phyloP scores from a whole-genome alignment of 2,113 vertebrate genomes.

The Abramis brama region DNA sequence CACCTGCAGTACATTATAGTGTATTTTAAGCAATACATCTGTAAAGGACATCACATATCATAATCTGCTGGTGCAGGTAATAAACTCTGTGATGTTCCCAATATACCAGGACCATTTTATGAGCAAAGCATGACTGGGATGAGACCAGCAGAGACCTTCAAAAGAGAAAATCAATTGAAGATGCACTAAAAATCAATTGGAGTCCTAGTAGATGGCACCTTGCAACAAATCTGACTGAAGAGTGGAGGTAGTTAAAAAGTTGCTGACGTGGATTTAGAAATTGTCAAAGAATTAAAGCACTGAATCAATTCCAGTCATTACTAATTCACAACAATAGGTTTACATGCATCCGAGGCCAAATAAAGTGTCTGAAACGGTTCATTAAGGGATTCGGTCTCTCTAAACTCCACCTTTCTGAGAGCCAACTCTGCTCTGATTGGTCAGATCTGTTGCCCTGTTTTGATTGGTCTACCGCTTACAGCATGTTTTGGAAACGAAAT shows the following conservation, averaged over 20 bases:
- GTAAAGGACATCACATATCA: background rate
- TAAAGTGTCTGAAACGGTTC: no score
- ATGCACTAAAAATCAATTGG: conserved; percentile 45
- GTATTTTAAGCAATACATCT: background rate
- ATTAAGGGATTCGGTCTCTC: no score
- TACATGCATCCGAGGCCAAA: no score
- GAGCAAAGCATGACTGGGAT: conserved; percentile 8
- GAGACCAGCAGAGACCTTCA: conserved; percentile 7
- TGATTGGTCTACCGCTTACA: no score
- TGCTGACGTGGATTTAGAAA: conserved; percentile 33
- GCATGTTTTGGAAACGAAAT: no score
- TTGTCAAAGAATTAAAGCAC: conserved; percentile 25
- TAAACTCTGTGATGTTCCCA: conserved; percentile 13
- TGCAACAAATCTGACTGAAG: background rate
- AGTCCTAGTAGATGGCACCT: background rate
- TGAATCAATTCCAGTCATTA: background rate
- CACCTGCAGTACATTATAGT: background rate
- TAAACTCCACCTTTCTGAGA: no score
- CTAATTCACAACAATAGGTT: background rate
- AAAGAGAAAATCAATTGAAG: conserved; percentile 46
- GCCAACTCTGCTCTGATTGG: no score
- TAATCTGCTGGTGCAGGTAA: background rate
- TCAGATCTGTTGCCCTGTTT: no score
- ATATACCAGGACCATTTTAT: background rate
- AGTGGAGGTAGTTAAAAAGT: background rate